These are phyloP conservation scores for Falcunculus frontatus DNA, from an alignment of 2,113 vertebrate species.

Conservation along the genomic window DNA sequence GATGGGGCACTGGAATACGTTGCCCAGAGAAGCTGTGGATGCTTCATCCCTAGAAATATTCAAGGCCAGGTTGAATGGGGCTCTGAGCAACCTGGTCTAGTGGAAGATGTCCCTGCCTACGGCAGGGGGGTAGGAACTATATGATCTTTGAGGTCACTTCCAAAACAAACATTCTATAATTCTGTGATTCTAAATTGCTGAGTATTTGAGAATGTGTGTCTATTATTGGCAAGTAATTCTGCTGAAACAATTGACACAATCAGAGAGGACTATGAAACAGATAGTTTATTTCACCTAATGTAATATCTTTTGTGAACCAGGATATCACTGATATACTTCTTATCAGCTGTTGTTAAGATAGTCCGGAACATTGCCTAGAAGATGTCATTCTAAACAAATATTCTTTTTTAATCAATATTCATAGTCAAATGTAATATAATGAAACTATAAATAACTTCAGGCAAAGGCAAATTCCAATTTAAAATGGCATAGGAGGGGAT, in stretches of 20 bases:
- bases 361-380: background rate
- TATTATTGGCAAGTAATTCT: background rate
- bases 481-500: background rate
- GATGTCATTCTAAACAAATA: background rate
- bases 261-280: background rate
- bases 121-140: background rate
- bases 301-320: background rate
- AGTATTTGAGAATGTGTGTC: background rate
- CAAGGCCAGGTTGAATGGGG: background rate
- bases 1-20: background rate
- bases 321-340: background rate
- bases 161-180: background rate
- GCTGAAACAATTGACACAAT: background rate
- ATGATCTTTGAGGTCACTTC: background rate
- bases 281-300: background rate
- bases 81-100: background rate
- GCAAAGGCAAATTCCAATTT: background rate
- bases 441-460: background rate
- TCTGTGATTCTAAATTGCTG: background rate
- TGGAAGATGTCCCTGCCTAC: background rate
- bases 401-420: background rate
- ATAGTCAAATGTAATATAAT: background rate
- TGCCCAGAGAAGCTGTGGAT: background rate
- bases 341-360: background rate
- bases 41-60: background rate